phyloP scores from a whole-genome alignment of 53 echinoderm and acorn worm species.

The Echinometra lucunter region DNA sequence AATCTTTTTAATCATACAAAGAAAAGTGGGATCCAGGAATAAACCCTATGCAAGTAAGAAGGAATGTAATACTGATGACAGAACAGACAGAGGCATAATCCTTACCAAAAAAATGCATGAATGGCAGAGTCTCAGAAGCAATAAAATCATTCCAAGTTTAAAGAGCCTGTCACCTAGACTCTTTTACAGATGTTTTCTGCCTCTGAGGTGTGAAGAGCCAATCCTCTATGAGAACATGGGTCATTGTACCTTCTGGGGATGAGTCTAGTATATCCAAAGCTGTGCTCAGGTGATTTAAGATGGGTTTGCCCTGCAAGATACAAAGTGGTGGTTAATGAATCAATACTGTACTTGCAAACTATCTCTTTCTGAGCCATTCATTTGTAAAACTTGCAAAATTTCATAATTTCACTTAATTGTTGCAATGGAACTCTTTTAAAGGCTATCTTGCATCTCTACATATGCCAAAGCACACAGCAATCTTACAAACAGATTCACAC shows the following conservation, averaged over 20 bases:
- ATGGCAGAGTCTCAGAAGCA: not conserved
- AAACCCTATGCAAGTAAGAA: too few species aligned
- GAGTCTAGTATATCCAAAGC: slow-evolving; percentile 67
- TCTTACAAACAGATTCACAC: too few species aligned
- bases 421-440: too few species aligned
- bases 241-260: slow-evolving; percentile 68
- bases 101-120: not conserved
- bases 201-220: slow-evolving; percentile 67
- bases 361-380: not conserved
- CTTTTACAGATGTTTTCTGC: slow-evolving; percentile 29
- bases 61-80: too few species aligned
- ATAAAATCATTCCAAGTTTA: not conserved
- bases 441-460: too few species aligned
- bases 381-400: not conserved
- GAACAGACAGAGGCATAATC: too few species aligned
- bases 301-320: slow-evolving; percentile 65
- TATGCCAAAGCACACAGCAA: too few species aligned
- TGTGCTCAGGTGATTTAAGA: slow-evolving; percentile 68
- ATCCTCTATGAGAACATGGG: slow-evolving; percentile 69
- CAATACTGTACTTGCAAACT: not conserved
- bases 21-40: too few species aligned
- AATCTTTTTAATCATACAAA: too few species aligned
- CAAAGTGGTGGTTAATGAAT: not conserved
- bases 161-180: slow-evolving; percentile 21
- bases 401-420: too few species aligned